Evolutionary conservation across 2,113 vertebrate genomes (phyloP).

Genomic region (Cettia cetti): DNA sequence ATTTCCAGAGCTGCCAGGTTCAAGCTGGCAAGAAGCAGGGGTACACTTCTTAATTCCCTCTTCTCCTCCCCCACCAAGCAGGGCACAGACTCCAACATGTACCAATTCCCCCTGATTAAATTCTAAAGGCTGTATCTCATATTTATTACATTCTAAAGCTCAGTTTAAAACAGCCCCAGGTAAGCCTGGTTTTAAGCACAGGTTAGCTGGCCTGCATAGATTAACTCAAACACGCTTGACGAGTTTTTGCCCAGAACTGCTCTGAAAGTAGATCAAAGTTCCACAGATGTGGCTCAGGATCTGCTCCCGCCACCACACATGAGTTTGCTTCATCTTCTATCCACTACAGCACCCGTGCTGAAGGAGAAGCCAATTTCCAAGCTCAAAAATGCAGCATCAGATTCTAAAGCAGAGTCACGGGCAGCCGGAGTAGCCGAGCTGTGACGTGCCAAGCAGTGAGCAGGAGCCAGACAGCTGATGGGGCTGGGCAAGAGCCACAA

Average conservation of each 20-base stretch:
- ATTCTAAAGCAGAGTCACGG: neutral
- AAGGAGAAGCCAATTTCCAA: neutral
- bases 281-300: neutral
- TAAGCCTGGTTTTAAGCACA: neutral
- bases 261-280: constrained; percentile 24
- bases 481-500: constrained; percentile 40
- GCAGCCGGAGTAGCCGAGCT: neutral
- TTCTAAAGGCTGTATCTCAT: neutral
- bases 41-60: neutral
- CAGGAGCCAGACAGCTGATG: constrained; percentile 48
- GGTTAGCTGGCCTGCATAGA: neutral
- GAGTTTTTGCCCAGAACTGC: neutral
- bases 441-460: neutral
- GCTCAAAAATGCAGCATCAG: neutral
- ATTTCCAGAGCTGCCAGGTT: neutral
- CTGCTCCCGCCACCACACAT: neutral
- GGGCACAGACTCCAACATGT: neutral
- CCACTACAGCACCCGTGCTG: neutral
- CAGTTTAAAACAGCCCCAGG: neutral
- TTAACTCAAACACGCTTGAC: neutral
- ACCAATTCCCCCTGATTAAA: neutral
- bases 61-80: neutral
- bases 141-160: neutral
- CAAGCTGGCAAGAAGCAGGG: neutral
- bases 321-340: neutral